A percentile compares a stretch with the other conserved stretches of the same genome.
phyloP scores from a whole-genome alignment of 37 sponge, comb jelly and placozoan species.

The Oopsacas minuta region DNA sequence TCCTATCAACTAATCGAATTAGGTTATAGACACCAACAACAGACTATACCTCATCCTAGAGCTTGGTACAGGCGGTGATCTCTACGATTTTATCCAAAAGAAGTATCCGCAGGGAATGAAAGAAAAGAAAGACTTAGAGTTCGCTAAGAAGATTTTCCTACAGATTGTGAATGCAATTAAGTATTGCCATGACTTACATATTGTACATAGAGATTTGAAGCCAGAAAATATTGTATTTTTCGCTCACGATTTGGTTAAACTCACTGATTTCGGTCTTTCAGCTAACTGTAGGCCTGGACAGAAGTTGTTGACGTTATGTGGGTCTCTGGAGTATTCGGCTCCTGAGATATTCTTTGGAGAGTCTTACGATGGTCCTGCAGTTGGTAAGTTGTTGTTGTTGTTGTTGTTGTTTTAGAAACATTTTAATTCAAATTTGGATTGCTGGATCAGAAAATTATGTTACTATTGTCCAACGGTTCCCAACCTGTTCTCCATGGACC shows the following conservation, averaged over 20 bases:
- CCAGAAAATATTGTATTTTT: conserved; percentile 94
- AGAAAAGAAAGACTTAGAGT: conserved; percentile 47
- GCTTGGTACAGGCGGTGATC: conserved; percentile 85
- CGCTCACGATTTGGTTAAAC: conserved; percentile 40
- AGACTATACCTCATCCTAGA: conserved; percentile 91
- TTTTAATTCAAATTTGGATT: too few relatives aligned
- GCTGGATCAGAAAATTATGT: too few relatives aligned
- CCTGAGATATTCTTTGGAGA: conserved; percentile 93
- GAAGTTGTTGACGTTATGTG: conserved; percentile 80
- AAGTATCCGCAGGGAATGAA: conserved; percentile 37
- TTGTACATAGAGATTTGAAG: conserved; percentile 91
- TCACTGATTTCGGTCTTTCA: conserved; percentile 93
- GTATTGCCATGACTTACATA: conserved; percentile 88
- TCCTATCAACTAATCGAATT: too few relatives aligned
- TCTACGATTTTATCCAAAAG: conserved; percentile 67
- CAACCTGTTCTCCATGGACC: too few relatives aligned
- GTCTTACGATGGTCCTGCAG: conserved; percentile 72
- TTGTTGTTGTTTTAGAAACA: neutral
- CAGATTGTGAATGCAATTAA: conserved; percentile 79
- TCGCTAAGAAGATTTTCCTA: conserved; percentile 48
- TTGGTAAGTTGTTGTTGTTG: conserved; percentile 47
- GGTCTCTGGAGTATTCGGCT: conserved; percentile 86
- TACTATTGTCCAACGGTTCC: too few relatives aligned
- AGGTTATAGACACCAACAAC: conserved; percentile 80
- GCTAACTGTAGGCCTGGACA: conserved; percentile 81